Base-by-base conservation (phyloP, 2,888 invertebrate species). In the Anticlea derivata region DNA sequence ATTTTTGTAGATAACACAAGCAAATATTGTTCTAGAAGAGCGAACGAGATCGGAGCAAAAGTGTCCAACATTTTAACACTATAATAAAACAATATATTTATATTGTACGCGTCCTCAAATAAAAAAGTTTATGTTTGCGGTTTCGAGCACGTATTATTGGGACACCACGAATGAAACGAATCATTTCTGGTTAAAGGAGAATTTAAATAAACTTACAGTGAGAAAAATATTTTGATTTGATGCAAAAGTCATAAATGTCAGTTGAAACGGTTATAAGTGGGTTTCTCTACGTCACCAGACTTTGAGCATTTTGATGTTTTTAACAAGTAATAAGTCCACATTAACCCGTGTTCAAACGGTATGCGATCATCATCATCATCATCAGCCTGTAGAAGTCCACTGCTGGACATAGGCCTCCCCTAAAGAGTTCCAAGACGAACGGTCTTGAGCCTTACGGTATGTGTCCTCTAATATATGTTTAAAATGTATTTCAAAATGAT, bases 61-160 rank as follows among this genome's bases (percentile, higher is more conserved):
- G 17, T 35, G 20, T 3, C 24, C 29, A 24, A 49, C 30, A 45
- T 39, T 50, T 46, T 35, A 29, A 29, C 39, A 45, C 12, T 30
- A 13, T 13, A n/a, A 22, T 50, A 41, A 50, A 50, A 34, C 12
- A 44, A 17, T 47, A 38, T 35, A 37, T 44, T 34, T 33, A 24
- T 24, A 45, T 45, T 29, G 29, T 29, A 39, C 35, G 22, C 37
- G 31, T 43, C 35, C 49, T 38, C 39, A 38, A 49, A 53, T 37
- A 41, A 22, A 40, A 54, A 51, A 8, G 45, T 53, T 55, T 50
- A 55, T 48, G 48, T 44, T 7, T 43, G 37, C n/a, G 44, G 55
- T 52, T 52, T 51, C 13, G 7, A 41, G n/a, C 31, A 30, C 10
- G 24, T 47, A 41, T 38, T 26, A 33, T 39, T 41, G 31, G 27